These are phyloP conservation scores for Acropternis orthonyx DNA, from an alignment of 2,797 vertebrate species.

Conservation along the genomic window DNA sequence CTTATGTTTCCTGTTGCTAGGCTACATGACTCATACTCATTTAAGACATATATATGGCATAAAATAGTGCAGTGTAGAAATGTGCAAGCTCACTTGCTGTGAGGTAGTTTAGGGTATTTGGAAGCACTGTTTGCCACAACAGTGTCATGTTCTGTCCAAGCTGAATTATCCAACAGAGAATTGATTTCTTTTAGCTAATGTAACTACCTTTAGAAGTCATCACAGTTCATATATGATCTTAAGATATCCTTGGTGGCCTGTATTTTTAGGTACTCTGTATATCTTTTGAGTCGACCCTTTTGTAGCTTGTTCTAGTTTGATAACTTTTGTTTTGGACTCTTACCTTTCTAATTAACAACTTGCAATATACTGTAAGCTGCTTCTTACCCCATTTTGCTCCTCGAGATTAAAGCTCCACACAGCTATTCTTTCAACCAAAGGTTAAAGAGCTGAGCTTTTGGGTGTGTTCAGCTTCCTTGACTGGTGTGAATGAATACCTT, in stretches of 20 bases:
- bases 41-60: background rate
- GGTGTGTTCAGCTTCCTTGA: background rate
- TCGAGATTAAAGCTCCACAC: background rate
- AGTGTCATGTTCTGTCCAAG: background rate
- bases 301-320: background rate
- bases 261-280: background rate
- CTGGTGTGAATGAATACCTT: background rate
- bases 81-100: background rate
- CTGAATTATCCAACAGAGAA: background rate
- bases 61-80: background rate
- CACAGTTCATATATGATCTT: background rate
- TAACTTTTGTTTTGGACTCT: background rate
- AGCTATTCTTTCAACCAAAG: background rate
- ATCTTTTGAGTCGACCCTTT: background rate
- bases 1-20: slow-evolving; percentile 14
- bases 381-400: background rate
- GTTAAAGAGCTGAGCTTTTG: background rate
- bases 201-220: background rate
- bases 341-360: background rate
- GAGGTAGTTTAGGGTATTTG: background rate
- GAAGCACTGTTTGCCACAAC: background rate
- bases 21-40: background rate
- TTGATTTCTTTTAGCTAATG: background rate
- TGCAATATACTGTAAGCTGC: background rate
- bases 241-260: background rate